Base-by-base conservation (phyloP, 1,140 invertebrate species). In the Drosophila dunni region DNA sequence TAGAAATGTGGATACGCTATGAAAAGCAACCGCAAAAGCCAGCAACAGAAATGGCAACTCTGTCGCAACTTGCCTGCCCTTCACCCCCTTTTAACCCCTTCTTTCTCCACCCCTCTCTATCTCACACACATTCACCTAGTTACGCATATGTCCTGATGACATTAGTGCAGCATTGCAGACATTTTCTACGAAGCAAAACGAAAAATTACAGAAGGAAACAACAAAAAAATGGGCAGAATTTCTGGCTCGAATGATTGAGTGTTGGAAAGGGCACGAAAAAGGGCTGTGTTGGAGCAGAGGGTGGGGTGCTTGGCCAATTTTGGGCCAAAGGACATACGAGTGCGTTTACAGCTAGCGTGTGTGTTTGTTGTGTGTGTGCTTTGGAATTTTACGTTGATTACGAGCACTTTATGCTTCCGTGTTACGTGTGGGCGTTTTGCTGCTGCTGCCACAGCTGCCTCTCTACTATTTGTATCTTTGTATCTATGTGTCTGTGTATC, bases 151-250 rank as follows among this genome's bases (percentile, higher is more conserved):
- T 71, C 84, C 79, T 78, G 79, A 79, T 86, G 84, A 79, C 84
- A 89, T 86, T 86, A 83, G 80, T 89, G 83, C 83, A 86, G 69
- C 77, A 86, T 86, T 86, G 83, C 83, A 86, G 84, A 86, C 84
- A 89, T 89, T 79, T 29, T 79, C 70, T 53, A 62, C 65, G 62
- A 53, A 69, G 75, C 70, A 66, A 85, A 85, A 85, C 80, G 81
- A 75, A 62, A 78, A 85, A 68, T 65, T 58, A 65, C 54, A 42
- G 24, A 36, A 36, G 13, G 58, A 44, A 48, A 38, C 38, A 48
- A 11, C 1, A 29, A n/a, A 45, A 20, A 29, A 20, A 64, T 13
- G 11, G 10, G 13, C 33, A 48, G 45, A 48, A 8, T 11, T 11
- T 33, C 10, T 40, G 10, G 38, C 38, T 11, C 38, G 10, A 40